Conservation (phyloP, 2,113 vertebrate species). For the Pseudopodoces humilis region DNA sequence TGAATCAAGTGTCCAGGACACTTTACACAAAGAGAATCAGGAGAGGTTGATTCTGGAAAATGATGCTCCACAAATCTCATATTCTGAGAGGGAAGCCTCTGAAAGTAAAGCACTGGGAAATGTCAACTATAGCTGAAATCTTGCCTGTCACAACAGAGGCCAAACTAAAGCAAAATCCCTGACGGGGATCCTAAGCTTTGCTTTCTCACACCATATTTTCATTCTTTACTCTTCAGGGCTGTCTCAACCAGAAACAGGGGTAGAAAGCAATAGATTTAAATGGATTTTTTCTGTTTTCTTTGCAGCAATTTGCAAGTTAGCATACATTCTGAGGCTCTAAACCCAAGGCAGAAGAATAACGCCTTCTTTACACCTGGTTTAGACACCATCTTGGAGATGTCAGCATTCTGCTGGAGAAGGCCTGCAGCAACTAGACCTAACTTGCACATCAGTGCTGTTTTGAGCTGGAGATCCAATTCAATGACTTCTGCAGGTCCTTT, state of each 20-base stretch:
- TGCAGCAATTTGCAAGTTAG: background rate
- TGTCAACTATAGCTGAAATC: background rate
- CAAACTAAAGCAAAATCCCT: background rate
- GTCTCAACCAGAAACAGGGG: background rate
- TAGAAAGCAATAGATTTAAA: background rate
- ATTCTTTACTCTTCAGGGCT: background rate
- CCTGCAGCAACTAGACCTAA: background rate
- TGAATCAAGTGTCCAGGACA: background rate
- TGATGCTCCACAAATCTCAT: background rate
- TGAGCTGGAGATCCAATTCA: background rate
- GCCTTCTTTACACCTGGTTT: background rate
- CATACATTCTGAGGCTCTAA: background rate
- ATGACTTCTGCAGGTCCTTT: background rate
- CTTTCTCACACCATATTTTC: background rate
- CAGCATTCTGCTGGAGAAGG: background rate
- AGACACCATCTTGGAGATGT: background rate
- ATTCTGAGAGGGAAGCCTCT: background rate
- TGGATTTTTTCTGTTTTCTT: background rate
- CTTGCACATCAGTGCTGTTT: background rate
- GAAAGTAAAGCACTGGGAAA: background rate
- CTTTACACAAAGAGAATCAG: background rate
- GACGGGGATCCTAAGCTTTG: background rate
- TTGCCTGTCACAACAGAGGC: background rate
- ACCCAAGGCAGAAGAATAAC: background rate
- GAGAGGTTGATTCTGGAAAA: background rate